Conservation (phyloP, 2,888 invertebrate species). For the Cephus sareptanus region DNA sequence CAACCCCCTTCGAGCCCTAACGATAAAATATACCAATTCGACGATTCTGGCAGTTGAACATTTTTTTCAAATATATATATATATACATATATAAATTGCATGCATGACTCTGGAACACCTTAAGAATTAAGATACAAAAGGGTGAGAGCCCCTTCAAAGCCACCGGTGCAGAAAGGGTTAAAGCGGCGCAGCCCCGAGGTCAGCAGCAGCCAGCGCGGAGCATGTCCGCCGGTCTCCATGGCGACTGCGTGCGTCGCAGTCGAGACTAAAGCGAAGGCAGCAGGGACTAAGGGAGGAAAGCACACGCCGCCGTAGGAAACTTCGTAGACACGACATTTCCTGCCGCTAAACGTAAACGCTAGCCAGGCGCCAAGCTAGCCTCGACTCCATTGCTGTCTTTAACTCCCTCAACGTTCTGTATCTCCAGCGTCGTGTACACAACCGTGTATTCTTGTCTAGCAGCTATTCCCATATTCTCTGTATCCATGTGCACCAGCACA, state of each 20-base stretch:
- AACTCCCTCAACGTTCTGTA: neutral
- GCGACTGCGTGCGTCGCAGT: constrained; percentile 32
- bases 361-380: neutral
- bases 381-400: neutral
- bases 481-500: neutral
- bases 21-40: neutral
- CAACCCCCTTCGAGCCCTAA: neutral
- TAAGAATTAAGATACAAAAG: neutral
- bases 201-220: neutral
- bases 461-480: neutral
- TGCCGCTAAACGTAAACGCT: constrained; percentile 35
- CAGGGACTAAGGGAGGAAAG: constrained; percentile 8
- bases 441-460: neutral
- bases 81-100: neutral
- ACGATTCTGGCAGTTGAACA: neutral
- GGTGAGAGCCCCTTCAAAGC: neutral
- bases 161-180: neutral
- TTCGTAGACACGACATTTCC: constrained; percentile 58
- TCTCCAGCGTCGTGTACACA: neutral
- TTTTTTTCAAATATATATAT: neutral
- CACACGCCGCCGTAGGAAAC: constrained; percentile 42
- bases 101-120: neutral
- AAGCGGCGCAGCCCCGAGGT: neutral
- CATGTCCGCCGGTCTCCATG: constrained; percentile 31
- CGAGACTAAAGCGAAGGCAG: constrained; percentile 28